Conservation (phyloP, 2,888 invertebrate genomes). For the Meiosimyza decipiens region DNA sequence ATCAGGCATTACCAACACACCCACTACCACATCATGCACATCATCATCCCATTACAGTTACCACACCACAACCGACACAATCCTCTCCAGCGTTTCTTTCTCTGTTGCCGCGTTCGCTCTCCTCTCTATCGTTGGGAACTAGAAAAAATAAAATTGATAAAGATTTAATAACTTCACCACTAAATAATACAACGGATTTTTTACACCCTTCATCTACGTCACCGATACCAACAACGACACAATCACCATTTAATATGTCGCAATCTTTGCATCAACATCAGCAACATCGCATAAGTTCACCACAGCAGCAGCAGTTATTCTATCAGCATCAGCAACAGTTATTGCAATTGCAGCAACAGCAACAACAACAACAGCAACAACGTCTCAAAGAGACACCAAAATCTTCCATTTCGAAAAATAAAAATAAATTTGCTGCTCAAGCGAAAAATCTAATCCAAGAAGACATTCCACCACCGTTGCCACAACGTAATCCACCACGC, state of each 20-base stretch:
- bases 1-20: conserved; percentile 46
- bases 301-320: conserved; percentile 68
- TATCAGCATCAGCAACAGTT: conserved; percentile 49
- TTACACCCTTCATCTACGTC: conserved; percentile 46
- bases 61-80: conserved; percentile 57
- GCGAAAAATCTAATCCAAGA: conserved; percentile 58
- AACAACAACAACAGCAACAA: conserved; percentile 48
- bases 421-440: conserved; percentile 61
- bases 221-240: conserved; percentile 43
- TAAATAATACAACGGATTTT: conserved; percentile 61
- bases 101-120: conserved; percentile 66
- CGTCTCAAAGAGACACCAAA: conserved; percentile 57
- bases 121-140: conserved; percentile 66
- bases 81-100: conserved; percentile 66
- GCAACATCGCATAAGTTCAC: conserved; percentile 50
- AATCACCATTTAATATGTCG: conserved; percentile 51
- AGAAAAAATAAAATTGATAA: conserved; percentile 66
- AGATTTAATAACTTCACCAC: conserved; percentile 61
- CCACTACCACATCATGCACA: conserved; percentile 51
- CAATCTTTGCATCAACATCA: conserved; percentile 67
- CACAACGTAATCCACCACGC: conserved; percentile 68
- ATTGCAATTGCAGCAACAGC: conserved; percentile 48
- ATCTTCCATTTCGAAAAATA: conserved; percentile 52
- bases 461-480: conserved; percentile 69
- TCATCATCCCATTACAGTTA: conserved; percentile 53